Conservation (phyloP, 2,113 vertebrate genomes). For the Macheiramphus alcinus region DNA sequence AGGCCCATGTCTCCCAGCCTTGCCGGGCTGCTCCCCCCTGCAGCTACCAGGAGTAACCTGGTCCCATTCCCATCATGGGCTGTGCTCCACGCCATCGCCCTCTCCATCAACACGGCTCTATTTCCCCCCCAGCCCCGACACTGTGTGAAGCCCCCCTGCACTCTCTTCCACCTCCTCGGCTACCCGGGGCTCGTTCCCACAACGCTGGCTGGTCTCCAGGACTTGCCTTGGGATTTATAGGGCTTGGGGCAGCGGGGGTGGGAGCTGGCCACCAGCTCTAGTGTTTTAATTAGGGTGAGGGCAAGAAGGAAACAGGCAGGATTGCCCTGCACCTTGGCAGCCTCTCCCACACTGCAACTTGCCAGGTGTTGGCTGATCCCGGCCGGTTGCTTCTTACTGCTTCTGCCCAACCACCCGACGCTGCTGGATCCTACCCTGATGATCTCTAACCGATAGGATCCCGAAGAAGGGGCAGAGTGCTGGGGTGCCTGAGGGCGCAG, state of each 20-base stretch:
- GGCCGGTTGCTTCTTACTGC: neutral
- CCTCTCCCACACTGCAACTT: neutral
- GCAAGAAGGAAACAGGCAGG: neutral
- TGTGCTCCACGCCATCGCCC: neutral
- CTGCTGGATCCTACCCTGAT: neutral
- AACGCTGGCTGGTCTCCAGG: neutral
- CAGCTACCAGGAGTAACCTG: neutral
- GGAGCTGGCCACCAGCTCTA: neutral
- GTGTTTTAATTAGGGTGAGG: neutral
- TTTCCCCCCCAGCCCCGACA: rapidly evolving
- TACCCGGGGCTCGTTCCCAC: neutral
- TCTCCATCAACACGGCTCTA: neutral
- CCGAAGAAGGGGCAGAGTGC: neutral
- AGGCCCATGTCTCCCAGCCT: neutral
- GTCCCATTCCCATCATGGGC: neutral
- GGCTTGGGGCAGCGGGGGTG: neutral
- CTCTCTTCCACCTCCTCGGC: neutral
- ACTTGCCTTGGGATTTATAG: neutral
- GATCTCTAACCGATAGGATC: neutral
- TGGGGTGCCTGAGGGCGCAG: neutral
- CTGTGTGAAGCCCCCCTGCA: neutral
- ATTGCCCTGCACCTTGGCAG: neutral
- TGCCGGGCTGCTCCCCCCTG: neutral
- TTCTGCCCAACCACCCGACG: neutral
- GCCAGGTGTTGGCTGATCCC: neutral